phyloP scores from a whole-genome alignment of 2,888 invertebrate species.

The Heliconius aoede region DNA sequence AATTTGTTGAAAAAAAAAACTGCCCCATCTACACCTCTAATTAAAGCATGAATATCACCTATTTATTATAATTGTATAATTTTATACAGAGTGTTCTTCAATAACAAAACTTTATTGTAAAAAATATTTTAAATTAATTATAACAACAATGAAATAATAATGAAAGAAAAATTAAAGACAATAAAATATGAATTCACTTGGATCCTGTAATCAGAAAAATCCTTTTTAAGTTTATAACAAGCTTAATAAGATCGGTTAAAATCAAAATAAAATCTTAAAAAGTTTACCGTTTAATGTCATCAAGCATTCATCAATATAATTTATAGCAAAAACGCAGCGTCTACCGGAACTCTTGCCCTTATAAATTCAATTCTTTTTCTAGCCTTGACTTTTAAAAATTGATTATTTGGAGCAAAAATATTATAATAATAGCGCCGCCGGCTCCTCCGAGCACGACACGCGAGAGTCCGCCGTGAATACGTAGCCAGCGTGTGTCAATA shows the following conservation, averaged over 20 bases:
- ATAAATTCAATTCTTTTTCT: background rate
- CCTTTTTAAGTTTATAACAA: no score
- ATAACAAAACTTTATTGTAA: background rate
- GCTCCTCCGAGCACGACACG: constrained; percentile 84
- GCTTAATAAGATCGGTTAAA: no score
- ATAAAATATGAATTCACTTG: no score
- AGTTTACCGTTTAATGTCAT: no score
- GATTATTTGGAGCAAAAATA: background rate
- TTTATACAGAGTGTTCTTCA: constrained; percentile 8
- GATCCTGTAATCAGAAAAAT: no score
- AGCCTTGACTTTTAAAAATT: constrained; percentile 9
- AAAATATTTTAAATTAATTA: background rate
- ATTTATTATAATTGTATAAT: constrained; percentile 4
- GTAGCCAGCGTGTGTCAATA: constrained; percentile 85
- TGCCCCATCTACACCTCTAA: no score
- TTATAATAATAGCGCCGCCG: constrained; percentile 27
- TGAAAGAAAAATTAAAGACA: no score
- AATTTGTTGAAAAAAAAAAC: no score
- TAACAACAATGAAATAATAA: background rate
- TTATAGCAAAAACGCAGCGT: background rate
- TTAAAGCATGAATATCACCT: background rate
- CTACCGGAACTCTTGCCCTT: constrained; percentile 13
- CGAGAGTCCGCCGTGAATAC: constrained; percentile 88
- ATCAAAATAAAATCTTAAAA: no score
- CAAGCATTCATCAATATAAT: no score